Evolutionary conservation across 2,888 invertebrate genomes (phyloP), one percentile per base, ranked within the genome.

Genomic region (Spisula subtruncata): DNA sequence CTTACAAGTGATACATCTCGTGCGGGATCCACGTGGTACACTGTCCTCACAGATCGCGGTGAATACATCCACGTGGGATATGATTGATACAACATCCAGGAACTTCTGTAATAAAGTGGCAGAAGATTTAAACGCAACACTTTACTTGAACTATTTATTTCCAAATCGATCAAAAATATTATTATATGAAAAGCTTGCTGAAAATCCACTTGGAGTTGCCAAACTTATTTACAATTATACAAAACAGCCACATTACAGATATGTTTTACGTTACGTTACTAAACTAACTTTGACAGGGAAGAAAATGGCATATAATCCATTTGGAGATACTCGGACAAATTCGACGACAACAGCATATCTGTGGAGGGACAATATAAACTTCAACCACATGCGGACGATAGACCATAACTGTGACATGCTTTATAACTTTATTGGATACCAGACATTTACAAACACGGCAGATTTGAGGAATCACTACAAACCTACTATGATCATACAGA

Each of bases 21-120:
- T 92, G 1, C 87, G 92, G 5, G 92, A 92, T 71, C 92, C 92
- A 18, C 71, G 92, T 2, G 92, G 90, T 14, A 75, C 88, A 8
- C 51, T 92, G 4, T 71, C 85, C 10, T 91, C 91, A 20, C 92
- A 92, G 82, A 87, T 88, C 2, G 89, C 85, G 35, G 48, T 92
- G 6, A 82, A 81, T 4, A 85, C 80, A 18, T 85, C 80, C 18
- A 60, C 81, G 5, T 91, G 90, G 92, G 81, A 81, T 1, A 48
- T 85, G 6, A 87, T 91, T 48, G 85, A 51, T 4, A 18, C 32
- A 14, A 85, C 82, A 2, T 90, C 92, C 1, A 46, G 66, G 32
- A 10, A 12, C 10, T 87, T 85, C 18, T 92, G 92, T 83, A 51
- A 84, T 10, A n/a, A 85, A 16, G 86, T 92, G 20, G 60, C 84